Evolutionary conservation across 2,113 vertebrate species (phyloP), one percentile per base, ranked within the genome.

Genomic region (Gorsachius goisagi): DNA sequence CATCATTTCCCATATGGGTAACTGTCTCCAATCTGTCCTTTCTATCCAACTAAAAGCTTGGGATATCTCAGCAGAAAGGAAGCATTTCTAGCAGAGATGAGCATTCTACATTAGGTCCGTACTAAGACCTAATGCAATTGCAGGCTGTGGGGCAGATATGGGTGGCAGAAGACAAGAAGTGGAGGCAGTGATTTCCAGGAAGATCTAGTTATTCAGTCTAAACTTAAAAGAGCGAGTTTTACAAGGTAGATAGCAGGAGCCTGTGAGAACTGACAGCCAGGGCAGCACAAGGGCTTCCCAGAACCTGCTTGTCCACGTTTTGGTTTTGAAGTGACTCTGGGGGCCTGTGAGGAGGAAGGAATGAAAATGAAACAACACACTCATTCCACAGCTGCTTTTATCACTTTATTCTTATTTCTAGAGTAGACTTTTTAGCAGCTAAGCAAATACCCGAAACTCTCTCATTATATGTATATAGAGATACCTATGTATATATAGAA

Each of bases 391-490:
- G 84, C 77, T 96, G 72, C 71, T 95, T 89, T 81, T 94, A 96
- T 86, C 28, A 77, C 64, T 98, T 98, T 98, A 98, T 98, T 98
- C 47, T 24, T 85, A 81, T 87, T 94, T 93, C 81, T 92, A 78
- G 56, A 92, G 69, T 68, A 96, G 72, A 49, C 26, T 82, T 15
- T 94, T 89, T 28, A 89, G 63, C 5, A 0, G 81, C 72, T 53
- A 95, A 95, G 76, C 96, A 89, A 91, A 88, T 49, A 94, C 45
- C 79, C 66, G 63, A 87, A 78, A 80, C 32, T 56, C n/a, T 90
- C 10, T 74, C 60, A 47, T 90, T 68, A 49, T 55, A 89, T 66
- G 56, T 69, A 82, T 72, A 77, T 49, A 68, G 18, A 53, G 52
- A 28, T 71, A 59, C 45, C 15, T 58, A 30, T 18, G 9, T 63